Evolutionary conservation across 2,888 invertebrate species (phyloP), one percentile per base, ranked within the genome.

Genomic region (Aleiodes testaceus): DNA sequence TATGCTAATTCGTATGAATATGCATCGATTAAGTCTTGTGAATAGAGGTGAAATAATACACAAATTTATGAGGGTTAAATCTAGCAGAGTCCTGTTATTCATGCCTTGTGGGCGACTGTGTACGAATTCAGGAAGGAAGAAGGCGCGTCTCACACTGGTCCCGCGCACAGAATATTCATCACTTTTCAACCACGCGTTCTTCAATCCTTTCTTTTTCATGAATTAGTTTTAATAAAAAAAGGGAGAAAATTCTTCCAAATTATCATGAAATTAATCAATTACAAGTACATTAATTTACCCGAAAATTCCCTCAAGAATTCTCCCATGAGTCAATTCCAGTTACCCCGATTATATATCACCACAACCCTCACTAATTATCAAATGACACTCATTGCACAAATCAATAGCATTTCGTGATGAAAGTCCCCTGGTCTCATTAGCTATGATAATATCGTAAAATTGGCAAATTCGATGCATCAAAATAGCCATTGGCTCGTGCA

Each of bases 1-100:
- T 82, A 82, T 82, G 81, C 80, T 82, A 82, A 81, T 81, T 78
- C 79, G 75, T 78, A 84, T 84, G 83, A 83, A 82, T 84, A 83
- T 84, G 72, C 72, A 72, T 72, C 64, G 72, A 72, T 72, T 72
- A 42, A 66, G 42, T 68, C 53, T 49, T 45, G 22, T 49, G 67
- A 63, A 66, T 26, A 16, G 45, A 76, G 75, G 79, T 79, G 69
- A 82, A 83, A 81, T 81, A 81, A 82, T 82, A 77, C 79, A 69
- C 73, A 75, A 78, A 82, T 83, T 81, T 81, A 80, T 81, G 77
- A 42, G 77, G 77, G 73, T 73, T 79, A 74, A 81, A 81, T 79
- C 78, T 79, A 75, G 72, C 71, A 69, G 74, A 74, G 73, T 59
- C 16, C 63, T 69, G 73, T 69, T 74, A 55, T 61, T 72, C 59